Conservation (phyloP, 2,888 invertebrate genomes). For the Polylopha cassiicola region DNA sequence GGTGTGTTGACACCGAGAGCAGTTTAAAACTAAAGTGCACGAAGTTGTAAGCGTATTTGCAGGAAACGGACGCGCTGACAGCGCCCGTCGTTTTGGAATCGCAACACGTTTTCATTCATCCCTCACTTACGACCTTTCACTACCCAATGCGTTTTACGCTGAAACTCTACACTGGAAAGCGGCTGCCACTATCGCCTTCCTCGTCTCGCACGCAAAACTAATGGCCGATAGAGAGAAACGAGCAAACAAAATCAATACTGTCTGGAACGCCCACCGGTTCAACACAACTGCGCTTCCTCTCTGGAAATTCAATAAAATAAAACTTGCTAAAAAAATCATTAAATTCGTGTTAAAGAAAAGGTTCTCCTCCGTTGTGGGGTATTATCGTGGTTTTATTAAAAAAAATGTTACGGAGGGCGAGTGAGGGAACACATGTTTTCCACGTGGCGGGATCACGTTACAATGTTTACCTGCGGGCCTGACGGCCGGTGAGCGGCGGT, state of each 20-base stretch:
- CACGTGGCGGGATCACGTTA: slow-evolving; percentile 72
- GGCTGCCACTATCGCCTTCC: slow-evolving; percentile 51
- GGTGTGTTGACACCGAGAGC: slow-evolving; percentile 28
- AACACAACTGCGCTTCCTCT: slow-evolving; percentile 73
- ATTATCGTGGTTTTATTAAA: slow-evolving; percentile 26
- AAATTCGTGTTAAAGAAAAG: slow-evolving; percentile 51
- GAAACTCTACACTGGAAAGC: slow-evolving; percentile 67
- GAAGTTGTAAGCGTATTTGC: slow-evolving; percentile 72
- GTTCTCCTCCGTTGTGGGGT: slow-evolving; percentile 23
- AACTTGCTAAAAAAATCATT: slow-evolving; percentile 71
- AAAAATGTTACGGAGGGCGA: slow-evolving; percentile 20
- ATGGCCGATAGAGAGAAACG: slow-evolving; percentile 49
- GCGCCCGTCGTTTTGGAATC: slow-evolving; percentile 73
- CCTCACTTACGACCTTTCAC: slow-evolving; percentile 60
- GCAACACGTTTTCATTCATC: slow-evolving; percentile 76
- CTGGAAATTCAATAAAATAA: slow-evolving; percentile 74
- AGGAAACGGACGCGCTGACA: slow-evolving; percentile 73
- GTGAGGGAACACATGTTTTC: slow-evolving; percentile 51
- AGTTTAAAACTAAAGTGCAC: slow-evolving; percentile 64
- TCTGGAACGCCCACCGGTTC: slow-evolving; percentile 73
- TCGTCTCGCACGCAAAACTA: slow-evolving; percentile 43
- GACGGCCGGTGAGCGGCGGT: slow-evolving; percentile 63
- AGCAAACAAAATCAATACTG: slow-evolving; percentile 72
- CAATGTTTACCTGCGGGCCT: slow-evolving; percentile 73
- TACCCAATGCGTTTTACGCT: slow-evolving; percentile 56